Evolutionary conservation across 2,113 vertebrate genomes (phyloP), one percentile per base, ranked within the genome.

Genomic region (Emydura subglobosa): DNA sequence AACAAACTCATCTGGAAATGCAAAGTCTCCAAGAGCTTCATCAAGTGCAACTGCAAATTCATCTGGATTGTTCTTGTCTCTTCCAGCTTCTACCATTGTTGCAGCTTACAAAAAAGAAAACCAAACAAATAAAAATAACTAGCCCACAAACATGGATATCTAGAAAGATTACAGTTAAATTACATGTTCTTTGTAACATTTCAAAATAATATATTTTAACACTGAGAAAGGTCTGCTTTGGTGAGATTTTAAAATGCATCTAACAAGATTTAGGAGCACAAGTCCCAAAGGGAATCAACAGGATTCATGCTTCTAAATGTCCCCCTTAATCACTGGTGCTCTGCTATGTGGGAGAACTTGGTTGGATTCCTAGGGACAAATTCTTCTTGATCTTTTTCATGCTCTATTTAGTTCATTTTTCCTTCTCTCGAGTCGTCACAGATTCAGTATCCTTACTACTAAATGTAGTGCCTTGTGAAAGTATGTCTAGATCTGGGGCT

Each of bases 1-100:
- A 57, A 99, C 99, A 91, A 99, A 99, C 97, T 99, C 99, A 24
- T 99, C 99, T 0, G 99, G 99, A 91, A 99, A 99, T 3, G 99
- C 99, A 57, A 99, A 99, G 97, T 99, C 99, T 89, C 99, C 99
- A 13, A 99, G 99, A 87, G 98, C 98, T 97, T 99, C 98, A 84
- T 99, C 99, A 42, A 99, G 90, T 0, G 99, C 99, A 98, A 99
- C 98, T 74, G 99, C 99, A 11, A 99, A 99, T 88, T 99, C 99
- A 44, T 99, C 99, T 0, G 99, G 99, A 96, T 99, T 99, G 22
- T 97, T 98, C 98, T 99, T 99, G 97, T 99, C 99, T 19, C 98
- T 98, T 92, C 99, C 99, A 44, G 99, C 99, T 97, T 99, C 99
- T 42, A 99, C 99, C 98, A 99, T 99, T 31, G 99, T 99, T 47